Conservation (phyloP, 1,140 invertebrate genomes). For the Eupeodes corollae region DNA sequence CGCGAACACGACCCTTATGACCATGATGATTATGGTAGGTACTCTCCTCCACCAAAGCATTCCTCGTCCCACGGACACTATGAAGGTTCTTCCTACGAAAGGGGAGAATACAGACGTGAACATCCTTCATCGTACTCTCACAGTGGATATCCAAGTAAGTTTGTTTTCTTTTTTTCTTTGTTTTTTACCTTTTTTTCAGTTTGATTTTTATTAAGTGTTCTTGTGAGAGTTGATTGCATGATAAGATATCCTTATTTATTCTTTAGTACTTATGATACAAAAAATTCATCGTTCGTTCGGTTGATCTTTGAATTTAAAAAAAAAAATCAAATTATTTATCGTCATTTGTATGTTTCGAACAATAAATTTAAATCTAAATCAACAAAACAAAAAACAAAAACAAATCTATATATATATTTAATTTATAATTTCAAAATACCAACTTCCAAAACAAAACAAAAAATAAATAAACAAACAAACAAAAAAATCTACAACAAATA, state of each 20-base stretch:
- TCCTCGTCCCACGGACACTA: slow-evolving; percentile 22
- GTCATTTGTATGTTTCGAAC: too few species aligned
- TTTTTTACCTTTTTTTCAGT: too few species aligned
- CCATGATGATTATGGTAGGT: slow-evolving; percentile 29
- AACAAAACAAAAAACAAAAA: slow-evolving; percentile 4
- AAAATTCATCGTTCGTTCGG: too few species aligned
- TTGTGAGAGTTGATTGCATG: too few species aligned
- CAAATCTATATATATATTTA: slow-evolving; percentile 4
- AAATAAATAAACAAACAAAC: slow-evolving; percentile 9
- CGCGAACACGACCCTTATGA: slow-evolving; percentile 32
- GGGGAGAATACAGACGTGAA: slow-evolving; percentile 32
- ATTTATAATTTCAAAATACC: slow-evolving; percentile 7
- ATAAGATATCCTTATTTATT: too few species aligned
- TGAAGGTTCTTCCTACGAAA: slow-evolving; percentile 30
- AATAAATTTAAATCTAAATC: neutral
- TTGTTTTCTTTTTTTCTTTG: neutral
- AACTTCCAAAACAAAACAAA: slow-evolving; percentile 1
- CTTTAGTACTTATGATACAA: too few species aligned
- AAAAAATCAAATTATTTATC: too few species aligned
- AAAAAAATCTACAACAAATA: slow-evolving; percentile 18
- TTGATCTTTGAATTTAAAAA: too few species aligned
- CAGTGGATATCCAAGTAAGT: slow-evolving; percentile 32
- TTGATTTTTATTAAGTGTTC: too few species aligned
- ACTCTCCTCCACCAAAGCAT: slow-evolving; percentile 28
- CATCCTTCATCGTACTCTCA: slow-evolving; percentile 33